Conservation (phyloP, 2,797 vertebrate genomes). For the Molossus alvarezi region DNA sequence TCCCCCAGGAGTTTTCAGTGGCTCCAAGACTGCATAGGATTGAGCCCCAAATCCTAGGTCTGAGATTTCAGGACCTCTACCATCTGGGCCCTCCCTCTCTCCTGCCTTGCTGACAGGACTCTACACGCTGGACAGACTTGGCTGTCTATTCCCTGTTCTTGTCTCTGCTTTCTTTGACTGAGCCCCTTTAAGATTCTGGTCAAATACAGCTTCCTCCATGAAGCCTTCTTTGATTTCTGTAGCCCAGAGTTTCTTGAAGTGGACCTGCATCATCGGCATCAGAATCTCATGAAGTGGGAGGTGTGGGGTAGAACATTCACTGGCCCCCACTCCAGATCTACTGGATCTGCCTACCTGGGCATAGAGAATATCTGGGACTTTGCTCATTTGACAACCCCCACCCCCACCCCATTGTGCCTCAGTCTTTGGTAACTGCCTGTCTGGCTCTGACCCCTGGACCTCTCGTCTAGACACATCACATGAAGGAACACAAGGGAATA, state of each 20-base stretch:
- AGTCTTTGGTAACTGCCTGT: background rate
- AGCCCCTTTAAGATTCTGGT: background rate
- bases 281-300: background rate
- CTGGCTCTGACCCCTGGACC: background rate
- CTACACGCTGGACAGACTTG: background rate
- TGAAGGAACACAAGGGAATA: background rate
- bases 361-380: background rate
- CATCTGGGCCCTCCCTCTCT: background rate
- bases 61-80: background rate
- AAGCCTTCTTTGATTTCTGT: background rate
- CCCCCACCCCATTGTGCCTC: background rate
- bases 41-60: background rate
- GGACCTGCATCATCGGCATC: background rate
- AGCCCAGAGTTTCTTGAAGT: slow-evolving; percentile 14
- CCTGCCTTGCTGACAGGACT: background rate
- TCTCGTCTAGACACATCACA: background rate
- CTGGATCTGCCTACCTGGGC: background rate
- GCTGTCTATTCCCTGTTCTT: background rate
- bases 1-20: background rate
- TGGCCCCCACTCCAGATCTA: background rate
- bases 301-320: background rate
- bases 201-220: background rate
- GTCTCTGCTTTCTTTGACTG: background rate
- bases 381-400: background rate
- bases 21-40: background rate